phyloP scores from a whole-genome alignment of 2,113 vertebrate species.

The Puma concolor region DNA sequence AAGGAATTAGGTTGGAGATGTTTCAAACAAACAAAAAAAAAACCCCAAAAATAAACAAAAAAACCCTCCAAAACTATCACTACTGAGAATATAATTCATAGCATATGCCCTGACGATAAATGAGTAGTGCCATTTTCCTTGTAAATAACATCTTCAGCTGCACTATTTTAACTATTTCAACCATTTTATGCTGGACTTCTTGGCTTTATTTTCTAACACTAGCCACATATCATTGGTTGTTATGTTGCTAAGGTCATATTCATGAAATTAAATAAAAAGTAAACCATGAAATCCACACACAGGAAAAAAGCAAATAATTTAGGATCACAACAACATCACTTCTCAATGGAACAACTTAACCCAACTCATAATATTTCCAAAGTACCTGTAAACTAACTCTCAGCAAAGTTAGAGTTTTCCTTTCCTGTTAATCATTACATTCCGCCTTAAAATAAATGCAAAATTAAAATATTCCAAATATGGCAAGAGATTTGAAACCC shows the following conservation, averaged over 20 bases:
- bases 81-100: not conserved
- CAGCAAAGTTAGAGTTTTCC: not conserved
- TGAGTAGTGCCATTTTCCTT: not conserved
- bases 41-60: not conserved
- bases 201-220: conserved; percentile 20
- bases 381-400: not conserved
- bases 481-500: not conserved
- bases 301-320: not conserved
- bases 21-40: not conserved
- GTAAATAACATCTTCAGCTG: not conserved
- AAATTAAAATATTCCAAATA: conserved; percentile 4
- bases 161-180: not conserved
- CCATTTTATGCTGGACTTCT: not conserved
- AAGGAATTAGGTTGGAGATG: not conserved
- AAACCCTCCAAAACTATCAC: not conserved
- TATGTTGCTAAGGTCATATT: not conserved
- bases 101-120: not conserved
- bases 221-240: not conserved
- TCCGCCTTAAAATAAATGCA: not conserved
- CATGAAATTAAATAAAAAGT: not conserved
- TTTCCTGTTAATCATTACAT: not conserved
- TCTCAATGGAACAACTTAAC: not conserved
- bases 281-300: not conserved
- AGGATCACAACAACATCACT: not conserved
- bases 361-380: not conserved